Base-by-base conservation (phyloP, 2,888 invertebrate genomes). In the Lagria hirta region DNA sequence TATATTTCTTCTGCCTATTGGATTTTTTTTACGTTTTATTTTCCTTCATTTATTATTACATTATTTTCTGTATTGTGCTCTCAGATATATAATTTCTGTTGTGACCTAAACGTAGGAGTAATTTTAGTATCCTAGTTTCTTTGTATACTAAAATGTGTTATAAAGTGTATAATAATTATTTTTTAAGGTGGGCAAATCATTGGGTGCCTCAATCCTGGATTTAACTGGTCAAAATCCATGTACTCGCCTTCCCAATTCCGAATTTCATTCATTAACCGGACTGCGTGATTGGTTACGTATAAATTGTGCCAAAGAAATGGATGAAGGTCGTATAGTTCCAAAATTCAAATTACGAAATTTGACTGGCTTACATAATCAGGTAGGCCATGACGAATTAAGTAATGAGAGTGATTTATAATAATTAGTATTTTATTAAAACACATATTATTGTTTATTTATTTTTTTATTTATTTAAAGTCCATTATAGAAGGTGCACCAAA, bases 161-260 rank as follows among this genome's bases (percentile, higher is more conserved):
- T 32, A 21, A 13, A n/a, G 13, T 29, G 29, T 11, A 28, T 14
- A 27, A 37, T 7, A 38, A 43, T 34, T 27, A 21, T 43, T 7
- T 48, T 50, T 59, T 22, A 41, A 71, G 91, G 88, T 89, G 65
- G 92, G 92, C 2, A 81, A 82, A 43, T 86, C 90, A 1, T 72
- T 93, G 54, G 88, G 89, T 42, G 82, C 88, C 23, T 89, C 92
- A 0, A 85, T 92, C 53, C 72, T 93, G 56, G 93, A 94, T 72
- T 74, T 91, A 66, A 84, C 84, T 6, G 85, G 83, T 33, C 80
- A 79, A 49, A 91, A 92, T 71, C 90, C 90, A 15, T 84, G 84
- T 73, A 87, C 88, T 33, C 81, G 91, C 49, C 71, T 92, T 49
- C 82, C 83, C n/a, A 80, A 84, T 68, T 88, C 90, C 7, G 89